Conservation (phyloP, 1,140 invertebrate genomes). For the Rhizoglyphus robini region DNA sequence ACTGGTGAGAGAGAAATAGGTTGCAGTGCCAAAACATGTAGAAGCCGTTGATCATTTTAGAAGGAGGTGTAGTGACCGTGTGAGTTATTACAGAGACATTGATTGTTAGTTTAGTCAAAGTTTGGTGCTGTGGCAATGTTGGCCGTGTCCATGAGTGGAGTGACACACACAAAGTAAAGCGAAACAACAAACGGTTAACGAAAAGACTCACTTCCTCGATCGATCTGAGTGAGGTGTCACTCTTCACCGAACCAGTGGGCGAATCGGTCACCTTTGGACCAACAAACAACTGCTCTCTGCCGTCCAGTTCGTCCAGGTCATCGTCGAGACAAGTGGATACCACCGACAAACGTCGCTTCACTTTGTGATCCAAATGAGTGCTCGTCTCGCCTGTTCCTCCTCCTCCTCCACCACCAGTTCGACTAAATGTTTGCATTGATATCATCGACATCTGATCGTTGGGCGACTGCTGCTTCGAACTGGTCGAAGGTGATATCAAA, state of each 20-base stretch:
- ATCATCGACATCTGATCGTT: not conserved
- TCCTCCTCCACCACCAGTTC: not conserved
- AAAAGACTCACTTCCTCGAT: not conserved
- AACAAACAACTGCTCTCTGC: no score
- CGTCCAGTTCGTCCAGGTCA: no score
- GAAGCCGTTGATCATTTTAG: no score
- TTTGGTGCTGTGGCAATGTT: no score
- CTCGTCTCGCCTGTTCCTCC: not conserved
- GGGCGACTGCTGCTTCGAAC: not conserved
- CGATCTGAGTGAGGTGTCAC: not conserved
- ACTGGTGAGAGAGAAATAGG: no score
- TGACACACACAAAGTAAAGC: no score
- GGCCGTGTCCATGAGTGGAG: no score
- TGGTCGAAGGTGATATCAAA: not conserved
- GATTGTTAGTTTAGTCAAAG: no score
- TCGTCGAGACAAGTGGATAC: not conserved
- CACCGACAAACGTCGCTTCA: not conserved
- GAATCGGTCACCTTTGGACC: not conserved
- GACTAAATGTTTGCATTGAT: not conserved
- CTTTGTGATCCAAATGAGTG: not conserved
- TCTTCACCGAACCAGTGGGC: not conserved
- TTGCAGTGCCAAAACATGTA: no score
- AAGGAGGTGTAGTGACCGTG: no score
- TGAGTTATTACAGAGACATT: no score
- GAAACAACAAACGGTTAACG: no score